These are phyloP conservation scores for Philopotamus ludificatus DNA, from an alignment of 1,140 invertebrate genomes.

Conservation along the genomic window DNA sequence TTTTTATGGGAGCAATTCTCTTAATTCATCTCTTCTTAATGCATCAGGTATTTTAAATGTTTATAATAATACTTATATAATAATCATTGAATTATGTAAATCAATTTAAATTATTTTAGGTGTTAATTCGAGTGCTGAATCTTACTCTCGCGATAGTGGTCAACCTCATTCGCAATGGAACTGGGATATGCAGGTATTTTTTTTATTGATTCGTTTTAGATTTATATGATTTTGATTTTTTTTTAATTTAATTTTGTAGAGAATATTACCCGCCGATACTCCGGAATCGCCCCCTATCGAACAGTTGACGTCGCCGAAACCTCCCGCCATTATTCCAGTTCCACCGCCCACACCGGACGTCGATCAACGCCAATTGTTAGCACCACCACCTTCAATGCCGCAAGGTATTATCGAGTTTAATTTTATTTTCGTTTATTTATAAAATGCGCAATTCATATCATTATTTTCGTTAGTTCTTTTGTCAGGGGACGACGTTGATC, in stretches of 20 bases:
- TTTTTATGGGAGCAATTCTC: conserved; percentile 26
- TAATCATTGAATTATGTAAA: no score
- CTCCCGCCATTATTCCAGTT: conserved; percentile 18
- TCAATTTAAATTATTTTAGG: no score
- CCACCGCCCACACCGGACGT: conserved; percentile 42
- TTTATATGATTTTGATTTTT: background rate
- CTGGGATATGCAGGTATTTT: conserved; percentile 33
- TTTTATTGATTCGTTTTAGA: background rate
- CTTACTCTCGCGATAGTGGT: conserved; percentile 17
- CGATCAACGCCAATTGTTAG: conserved; percentile 49
- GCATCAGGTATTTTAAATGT: background rate
- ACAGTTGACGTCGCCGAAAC: conserved; percentile 21
- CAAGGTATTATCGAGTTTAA: conserved; percentile 7
- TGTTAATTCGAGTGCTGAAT: conserved; percentile 21
- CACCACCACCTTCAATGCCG: conserved; percentile 47
- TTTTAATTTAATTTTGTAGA: conserved; percentile 8
- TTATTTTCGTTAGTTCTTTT: no score
- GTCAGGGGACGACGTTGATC: conserved; percentile 51
- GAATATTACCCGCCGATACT: conserved; percentile 39
- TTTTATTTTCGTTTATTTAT: conserved; percentile 1
- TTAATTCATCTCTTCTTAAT: conserved; percentile 2
- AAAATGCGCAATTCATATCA: no score
- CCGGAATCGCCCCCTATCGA: conserved; percentile 42
- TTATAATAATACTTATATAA: no score
- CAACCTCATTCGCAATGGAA: conserved; percentile 20